Percentiles rank a stretch among this genome's conserved stretches.
phyloP scores from a whole-genome alignment of 1,140 invertebrate genomes.

The Lasioglossum albipes region DNA sequence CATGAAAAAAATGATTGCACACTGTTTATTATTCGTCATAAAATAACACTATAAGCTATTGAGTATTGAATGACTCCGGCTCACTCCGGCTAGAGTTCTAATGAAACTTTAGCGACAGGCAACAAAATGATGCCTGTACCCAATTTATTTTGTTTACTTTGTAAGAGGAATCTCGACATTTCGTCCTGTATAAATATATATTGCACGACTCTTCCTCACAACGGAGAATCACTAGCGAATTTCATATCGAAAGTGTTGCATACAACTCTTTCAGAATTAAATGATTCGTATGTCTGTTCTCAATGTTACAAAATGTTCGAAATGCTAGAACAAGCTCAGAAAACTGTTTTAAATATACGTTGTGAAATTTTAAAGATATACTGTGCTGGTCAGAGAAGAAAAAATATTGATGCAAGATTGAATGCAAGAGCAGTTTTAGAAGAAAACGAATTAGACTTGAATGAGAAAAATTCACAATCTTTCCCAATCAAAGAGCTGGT shows the following conservation, averaged over 20 bases:
- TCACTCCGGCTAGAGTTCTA: not conserved
- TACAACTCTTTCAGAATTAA: slow-evolving; percentile 38
- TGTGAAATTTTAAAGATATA: slow-evolving; percentile 70
- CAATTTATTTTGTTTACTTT: slow-evolving; percentile 66
- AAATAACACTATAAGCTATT: slow-evolving; percentile 7
- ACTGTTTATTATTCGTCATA: slow-evolving; percentile 19
- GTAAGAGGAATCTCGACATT: slow-evolving; percentile 60
- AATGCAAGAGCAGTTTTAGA: slow-evolving; percentile 10
- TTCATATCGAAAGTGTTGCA: slow-evolving; percentile 64
- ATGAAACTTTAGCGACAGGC: not conserved
- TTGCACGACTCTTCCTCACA: slow-evolving; percentile 66
- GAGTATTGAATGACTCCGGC: too few species aligned
- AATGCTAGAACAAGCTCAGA: slow-evolving; percentile 72
- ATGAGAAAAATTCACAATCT: not conserved
- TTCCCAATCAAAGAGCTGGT: not conserved
- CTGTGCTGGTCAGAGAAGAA: slow-evolving; percentile 44
- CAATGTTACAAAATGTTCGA: slow-evolving; percentile 71
- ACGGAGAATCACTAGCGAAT: slow-evolving; percentile 63
- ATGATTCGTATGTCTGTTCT: slow-evolving; percentile 65
- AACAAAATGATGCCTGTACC: slow-evolving; percentile 29
- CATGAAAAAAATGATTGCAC: not conserved
- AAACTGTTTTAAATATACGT: slow-evolving; percentile 66
- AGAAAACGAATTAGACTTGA: not conserved
- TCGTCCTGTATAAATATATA: slow-evolving; percentile 68
- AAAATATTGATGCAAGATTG: slow-evolving; percentile 9